These are phyloP conservation scores for Acanthisitta chloris DNA, from an alignment of 2,113 vertebrate species.

Conservation along the genomic window DNA sequence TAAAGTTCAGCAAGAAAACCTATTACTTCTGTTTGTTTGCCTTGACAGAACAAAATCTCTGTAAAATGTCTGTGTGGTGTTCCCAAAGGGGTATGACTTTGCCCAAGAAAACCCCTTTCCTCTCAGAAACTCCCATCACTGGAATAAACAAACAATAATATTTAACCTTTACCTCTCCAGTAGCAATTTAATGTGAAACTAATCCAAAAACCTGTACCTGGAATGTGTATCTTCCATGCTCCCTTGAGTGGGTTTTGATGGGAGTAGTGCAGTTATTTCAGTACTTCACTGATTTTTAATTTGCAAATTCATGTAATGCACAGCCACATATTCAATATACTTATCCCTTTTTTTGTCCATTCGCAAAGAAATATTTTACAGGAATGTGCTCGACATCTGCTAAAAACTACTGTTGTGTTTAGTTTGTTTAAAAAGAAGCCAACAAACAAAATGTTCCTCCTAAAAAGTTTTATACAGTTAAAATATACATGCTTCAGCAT, in stretches of 20 bases:
- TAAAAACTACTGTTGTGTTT: neutral
- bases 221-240: fast-evolving
- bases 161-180: neutral
- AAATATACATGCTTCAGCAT: slow-evolving; percentile 61
- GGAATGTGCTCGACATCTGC: neutral
- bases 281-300: neutral
- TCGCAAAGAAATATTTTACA: neutral
- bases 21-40: neutral
- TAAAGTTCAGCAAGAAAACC: neutral
- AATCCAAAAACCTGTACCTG: neutral
- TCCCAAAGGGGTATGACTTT: neutral
- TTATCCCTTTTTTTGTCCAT: neutral
- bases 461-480: slow-evolving; percentile 62
- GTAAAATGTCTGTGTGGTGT: neutral
- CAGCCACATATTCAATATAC: neutral
- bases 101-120: neutral
- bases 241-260: neutral
- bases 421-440: neutral
- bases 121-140: neutral
- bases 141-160: neutral
- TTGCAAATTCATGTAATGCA: neutral
- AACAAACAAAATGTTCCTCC: neutral
- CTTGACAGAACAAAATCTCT: neutral
- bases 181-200: neutral
- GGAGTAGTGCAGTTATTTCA: neutral